phyloP scores from a whole-genome alignment of 2,888 invertebrate genomes.

The Flabesymbios commensalis region DNA sequence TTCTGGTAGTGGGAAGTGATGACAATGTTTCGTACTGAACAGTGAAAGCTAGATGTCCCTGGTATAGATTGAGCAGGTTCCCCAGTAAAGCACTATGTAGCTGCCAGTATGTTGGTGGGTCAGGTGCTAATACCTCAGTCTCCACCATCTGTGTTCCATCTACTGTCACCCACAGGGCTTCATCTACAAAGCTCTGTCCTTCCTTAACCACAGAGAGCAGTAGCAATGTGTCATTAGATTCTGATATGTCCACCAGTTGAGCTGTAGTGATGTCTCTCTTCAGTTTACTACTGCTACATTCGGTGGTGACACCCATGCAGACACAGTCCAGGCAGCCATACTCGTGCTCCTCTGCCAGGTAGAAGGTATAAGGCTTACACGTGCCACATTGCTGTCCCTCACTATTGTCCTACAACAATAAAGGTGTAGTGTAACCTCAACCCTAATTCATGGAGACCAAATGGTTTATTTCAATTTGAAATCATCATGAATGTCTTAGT shows the following conservation, averaged over 20 bases:
- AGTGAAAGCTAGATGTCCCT: constrained; percentile 5
- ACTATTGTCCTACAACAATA: constrained; percentile 29
- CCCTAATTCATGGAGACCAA: too few species aligned
- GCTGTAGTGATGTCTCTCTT: too few species aligned
- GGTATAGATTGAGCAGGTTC: constrained; percentile 36
- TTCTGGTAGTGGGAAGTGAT: constrained; percentile 1
- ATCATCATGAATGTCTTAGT: too few species aligned
- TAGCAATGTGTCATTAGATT: too few species aligned
- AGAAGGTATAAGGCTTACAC: constrained; percentile 33
- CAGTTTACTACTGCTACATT: constrained; percentile 32
- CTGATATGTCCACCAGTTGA: too few species aligned
- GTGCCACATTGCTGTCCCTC: constrained; percentile 28
- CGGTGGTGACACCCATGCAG: constrained; percentile 38
- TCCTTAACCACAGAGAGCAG: constrained; percentile 2
- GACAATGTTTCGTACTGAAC: constrained; percentile 14
- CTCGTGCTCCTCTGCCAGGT: constrained; percentile 17
- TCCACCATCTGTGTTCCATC: constrained; percentile 12
- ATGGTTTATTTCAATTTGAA: too few species aligned
- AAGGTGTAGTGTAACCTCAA: too few species aligned
- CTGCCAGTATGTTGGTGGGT: constrained; percentile 22
- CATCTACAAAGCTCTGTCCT: background rate
- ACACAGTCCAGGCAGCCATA: constrained; percentile 37
- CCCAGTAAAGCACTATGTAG: constrained; percentile 16
- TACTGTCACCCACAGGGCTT: background rate
- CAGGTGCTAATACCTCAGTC: constrained; percentile 5